A percentile compares a stretch with the other conserved stretches of the same genome.
Evolutionary conservation across 1,140 invertebrate genomes (phyloP).

Genomic region (Drosophila bocki): DNA sequence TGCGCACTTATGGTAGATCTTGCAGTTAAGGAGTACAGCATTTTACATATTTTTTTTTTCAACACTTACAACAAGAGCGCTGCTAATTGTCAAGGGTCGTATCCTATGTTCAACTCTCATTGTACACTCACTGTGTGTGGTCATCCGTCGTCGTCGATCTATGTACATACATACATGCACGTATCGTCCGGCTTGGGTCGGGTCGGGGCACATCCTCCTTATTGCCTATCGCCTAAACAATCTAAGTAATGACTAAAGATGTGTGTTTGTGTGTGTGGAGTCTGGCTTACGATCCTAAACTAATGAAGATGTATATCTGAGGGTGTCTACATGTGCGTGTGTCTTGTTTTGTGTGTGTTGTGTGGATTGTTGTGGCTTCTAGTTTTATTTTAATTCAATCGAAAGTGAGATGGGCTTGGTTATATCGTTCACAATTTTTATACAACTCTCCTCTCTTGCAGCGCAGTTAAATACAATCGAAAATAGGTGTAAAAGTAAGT

Average conservation of each 20-base stretch:
- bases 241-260: constrained; percentile 72
- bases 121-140: constrained; percentile 53
- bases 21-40: constrained; percentile 77
- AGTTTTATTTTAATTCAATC: constrained; percentile 31
- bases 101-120: constrained; percentile 64
- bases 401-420: constrained; percentile 51
- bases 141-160: constrained; percentile 52
- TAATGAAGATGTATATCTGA: constrained; percentile 54
- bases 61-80: constrained; percentile 70
- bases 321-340: constrained; percentile 20
- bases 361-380: constrained; percentile 16
- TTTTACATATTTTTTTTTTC: constrained; percentile 60
- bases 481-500: constrained; percentile 36
- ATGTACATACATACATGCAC: constrained; percentile 64
- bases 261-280: constrained; percentile 27
- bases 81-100: constrained; percentile 57
- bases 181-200: constrained; percentile 12
- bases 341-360: constrained; percentile 28
- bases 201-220: constrained; percentile 27
- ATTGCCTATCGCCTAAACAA: constrained; percentile 50
- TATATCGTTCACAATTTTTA: constrained; percentile 53
- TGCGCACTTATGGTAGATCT: constrained; percentile 38
- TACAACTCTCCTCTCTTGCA: constrained; percentile 42
- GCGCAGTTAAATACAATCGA: constrained; percentile 22
- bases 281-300: constrained; percentile 51